Evolutionary conservation across 2,797 vertebrate genomes (phyloP), one percentile per base, ranked within the genome.

Genomic region (Petrocephalus schoutedeni): DNA sequence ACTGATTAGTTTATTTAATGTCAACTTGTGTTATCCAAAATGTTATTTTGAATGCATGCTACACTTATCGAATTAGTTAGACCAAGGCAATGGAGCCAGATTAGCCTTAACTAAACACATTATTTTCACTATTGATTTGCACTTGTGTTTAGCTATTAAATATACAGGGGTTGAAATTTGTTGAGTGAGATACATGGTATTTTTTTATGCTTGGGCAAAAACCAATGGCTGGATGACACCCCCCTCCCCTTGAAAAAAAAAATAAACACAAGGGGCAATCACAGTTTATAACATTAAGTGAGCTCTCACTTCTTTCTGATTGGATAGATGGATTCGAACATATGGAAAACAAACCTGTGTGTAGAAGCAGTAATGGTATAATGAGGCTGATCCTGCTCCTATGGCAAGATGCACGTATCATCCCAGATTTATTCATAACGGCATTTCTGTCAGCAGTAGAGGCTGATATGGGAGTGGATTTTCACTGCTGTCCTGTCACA

Each of bases 81-180:
- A 96, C 95, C 93, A 96, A 97, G 94, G 93, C 94, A 96, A 95
- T 93, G 94, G 95, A 95, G 91, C 91, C 94, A 93, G 90, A 95
- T 96, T 96, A 96, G 94, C 97, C 97, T 97, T 97, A 97, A 97
- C 92, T 95, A 94, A 96, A 95, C 95, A 96, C 95, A 96, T 96
- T 94, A 93, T 95, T 96, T 95, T 88, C 92, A 92, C 89, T 87
- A 91, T 95, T 94, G 92, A 91, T 93, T 94, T 92, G 94, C 92
- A 92, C 93, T 92, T 93, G 94, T 93, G 93, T 94, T 96, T 95
- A 92, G 93, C 92, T 94, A 94, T 94, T 95, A 95, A 94, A 94
- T 92, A 93, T 94, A 92, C 92, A 93, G 90, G 93, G 91, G 85
- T 77, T 89, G 64, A 94, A 92, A 92, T 94, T 95, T 93, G 91